phyloP scores from a whole-genome alignment of 2,113 vertebrate genomes.

The Mustela lutreola region DNA sequence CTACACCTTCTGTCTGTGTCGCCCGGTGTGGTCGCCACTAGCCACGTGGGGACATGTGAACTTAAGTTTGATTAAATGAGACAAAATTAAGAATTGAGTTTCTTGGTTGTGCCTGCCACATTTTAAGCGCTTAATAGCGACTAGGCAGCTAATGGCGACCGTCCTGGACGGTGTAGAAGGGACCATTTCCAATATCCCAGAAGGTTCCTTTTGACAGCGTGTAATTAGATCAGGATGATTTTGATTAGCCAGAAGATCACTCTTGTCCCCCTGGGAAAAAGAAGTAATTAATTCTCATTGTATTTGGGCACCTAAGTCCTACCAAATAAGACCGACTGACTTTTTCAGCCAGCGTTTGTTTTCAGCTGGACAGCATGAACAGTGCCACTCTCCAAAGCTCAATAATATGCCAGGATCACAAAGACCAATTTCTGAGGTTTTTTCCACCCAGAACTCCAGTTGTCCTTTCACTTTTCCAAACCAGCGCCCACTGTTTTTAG shows the following conservation, averaged over 20 bases:
- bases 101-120: not conserved
- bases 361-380: not conserved
- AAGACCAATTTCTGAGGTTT: not conserved
- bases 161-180: not conserved
- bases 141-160: not conserved
- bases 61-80: not conserved
- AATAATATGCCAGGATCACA: not conserved
- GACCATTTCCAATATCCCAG: not conserved
- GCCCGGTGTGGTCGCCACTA: not conserved
- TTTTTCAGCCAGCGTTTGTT: not conserved
- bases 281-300: slow-evolving; percentile 58
- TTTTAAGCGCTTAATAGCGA: not conserved
- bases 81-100: not conserved
- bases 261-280: slow-evolving; percentile 44
- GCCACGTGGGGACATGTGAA: not conserved
- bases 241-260: slow-evolving; percentile 43
- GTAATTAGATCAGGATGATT: slow-evolving; percentile 36
- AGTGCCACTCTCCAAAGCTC: not conserved
- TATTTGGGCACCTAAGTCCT: not conserved
- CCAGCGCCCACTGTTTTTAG: not conserved
- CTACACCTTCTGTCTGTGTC: not conserved
- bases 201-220: not conserved
- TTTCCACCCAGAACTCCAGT: not conserved
- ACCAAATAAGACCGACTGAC: not conserved
- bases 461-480: slow-evolving; percentile 30